Evolutionary conservation across 2,888 invertebrate genomes (phyloP), one percentile per base, ranked within the genome.

Genomic region (Troides aeacus): DNA sequence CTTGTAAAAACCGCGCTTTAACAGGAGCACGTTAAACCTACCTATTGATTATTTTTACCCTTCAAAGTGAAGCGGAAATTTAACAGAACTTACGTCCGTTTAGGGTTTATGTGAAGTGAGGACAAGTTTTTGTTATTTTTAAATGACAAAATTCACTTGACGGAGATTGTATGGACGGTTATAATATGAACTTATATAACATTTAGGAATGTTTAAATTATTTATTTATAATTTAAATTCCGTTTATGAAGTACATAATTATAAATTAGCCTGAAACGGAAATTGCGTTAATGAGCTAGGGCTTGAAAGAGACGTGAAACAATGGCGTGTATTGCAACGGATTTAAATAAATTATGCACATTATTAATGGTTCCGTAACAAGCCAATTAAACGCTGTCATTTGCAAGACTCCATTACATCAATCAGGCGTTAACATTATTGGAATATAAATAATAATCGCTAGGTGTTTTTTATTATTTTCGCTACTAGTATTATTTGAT

Each of bases 271-370:
- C 23, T 53, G 18, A 50, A 61, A 50, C 23, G 36, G 7, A 62
- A 50, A 62, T 46, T 59, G 56, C 62, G 36, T 50, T 66, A 63
- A 70, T 70, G 59, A 70, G 58, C 30, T 62, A 58, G 62, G 65
- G 12, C 21, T 30, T 62, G n/a, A 64, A 60, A 36, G 46, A n/a
- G 46, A 65, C 62, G 61, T 62, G 36, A 53, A 66, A 66, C 62
- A 70, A 70, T 70, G 53, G 69, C 62, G 57, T 56, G 62, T 70
- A 66, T 70, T 66, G 62, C 62, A 66, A 50, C 62, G 65, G 62
- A 70, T 70, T 70, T 70, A 66, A 62, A 70, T 62, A 66, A 66
- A 66, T 70, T 62, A 70, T 62, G 69, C 50, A 53, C 46, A 66
- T 66, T 65, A 65, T 69, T 69, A 62, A 58, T 36, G 65, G 62